phyloP scores from a whole-genome alignment of 2,888 invertebrate genomes.

The Agrotis clavis region DNA sequence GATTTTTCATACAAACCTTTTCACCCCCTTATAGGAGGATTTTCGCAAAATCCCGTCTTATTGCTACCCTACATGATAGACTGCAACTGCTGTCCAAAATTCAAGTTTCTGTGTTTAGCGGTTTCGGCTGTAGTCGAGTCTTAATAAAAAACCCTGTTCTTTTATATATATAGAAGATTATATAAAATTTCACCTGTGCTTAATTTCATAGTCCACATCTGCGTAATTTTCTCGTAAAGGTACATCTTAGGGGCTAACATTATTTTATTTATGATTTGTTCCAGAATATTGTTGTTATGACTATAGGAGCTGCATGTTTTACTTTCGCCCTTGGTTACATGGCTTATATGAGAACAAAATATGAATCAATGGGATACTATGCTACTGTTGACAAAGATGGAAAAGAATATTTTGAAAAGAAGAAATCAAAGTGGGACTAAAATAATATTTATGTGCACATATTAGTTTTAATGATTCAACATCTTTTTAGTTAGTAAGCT shows the following conservation, averaged over 20 bases:
- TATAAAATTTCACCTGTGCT: neutral
- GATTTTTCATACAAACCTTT: no score
- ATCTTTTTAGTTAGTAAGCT: neutral
- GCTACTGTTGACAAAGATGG: conserved; percentile 95
- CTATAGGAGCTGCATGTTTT: conserved; percentile 94
- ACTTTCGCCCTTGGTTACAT: conserved; percentile 95
- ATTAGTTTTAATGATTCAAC: neutral
- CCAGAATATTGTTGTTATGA: conserved; percentile 97
- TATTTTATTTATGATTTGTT: conserved; percentile 76
- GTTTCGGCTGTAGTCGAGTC: no score
- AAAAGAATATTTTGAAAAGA: conserved; percentile 93
- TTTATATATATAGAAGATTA: no score
- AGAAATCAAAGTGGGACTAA: conserved; percentile 95
- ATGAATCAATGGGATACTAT: conserved; percentile 95
- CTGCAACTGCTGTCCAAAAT: no score
- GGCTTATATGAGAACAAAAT: conserved; percentile 95
- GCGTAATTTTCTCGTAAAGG: neutral
- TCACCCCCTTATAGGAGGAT: no score
- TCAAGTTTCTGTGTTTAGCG: no score
- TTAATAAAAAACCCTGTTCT: no score
- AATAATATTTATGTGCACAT: neutral
- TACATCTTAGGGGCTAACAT: no score
- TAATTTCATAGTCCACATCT: neutral
- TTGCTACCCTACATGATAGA: no score
- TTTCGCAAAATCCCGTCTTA: no score